A percentile compares a stretch with the other conserved stretches of the same genome.
Evolutionary conservation across 2,113 vertebrate species (phyloP).

Genomic region (Rousettus leschenaultii): DNA sequence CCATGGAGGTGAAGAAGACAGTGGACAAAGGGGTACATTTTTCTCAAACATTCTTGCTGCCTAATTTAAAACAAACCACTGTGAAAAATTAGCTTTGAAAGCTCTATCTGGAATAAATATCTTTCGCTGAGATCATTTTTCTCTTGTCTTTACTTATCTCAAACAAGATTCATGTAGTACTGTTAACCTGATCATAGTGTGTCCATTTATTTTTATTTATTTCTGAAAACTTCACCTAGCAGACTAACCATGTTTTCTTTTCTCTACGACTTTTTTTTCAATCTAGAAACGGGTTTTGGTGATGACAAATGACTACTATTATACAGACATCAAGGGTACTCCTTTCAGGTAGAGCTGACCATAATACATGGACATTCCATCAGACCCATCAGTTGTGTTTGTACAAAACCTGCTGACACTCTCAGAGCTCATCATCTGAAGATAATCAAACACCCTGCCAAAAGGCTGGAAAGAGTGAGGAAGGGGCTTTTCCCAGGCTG

Average conservation of each 20-base stretch:
- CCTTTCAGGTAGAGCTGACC: slow-evolving; percentile 94
- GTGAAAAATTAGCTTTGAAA: slow-evolving; percentile 63
- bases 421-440: slow-evolving; percentile 81
- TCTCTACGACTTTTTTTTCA: slow-evolving; percentile 77
- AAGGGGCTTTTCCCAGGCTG: slow-evolving; percentile 76
- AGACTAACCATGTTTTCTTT: slow-evolving; percentile 78
- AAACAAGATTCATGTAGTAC: slow-evolving; percentile 67
- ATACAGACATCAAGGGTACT: slow-evolving; percentile 98
- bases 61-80: slow-evolving; percentile 72
- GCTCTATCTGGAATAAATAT: slow-evolving; percentile 63
- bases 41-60: slow-evolving; percentile 72
- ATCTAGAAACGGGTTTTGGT: slow-evolving; percentile 97
- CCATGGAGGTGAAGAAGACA: slow-evolving; percentile 98
- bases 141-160: slow-evolving; percentile 77
- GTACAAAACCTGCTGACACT: slow-evolving; percentile 75
- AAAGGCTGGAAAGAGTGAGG: slow-evolving; percentile 80
- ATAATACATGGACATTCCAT: slow-evolving; percentile 81
- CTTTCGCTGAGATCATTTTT: slow-evolving; percentile 52
- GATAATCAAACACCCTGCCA: slow-evolving; percentile 80
- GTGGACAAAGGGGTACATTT: slow-evolving; percentile 97
- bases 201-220: slow-evolving; percentile 72
- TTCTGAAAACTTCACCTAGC: slow-evolving; percentile 66
- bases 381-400: slow-evolving; percentile 78
- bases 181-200: slow-evolving; percentile 71
- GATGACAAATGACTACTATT: slow-evolving; percentile 99